Conservation (phyloP, 2,888 invertebrate species). For the Leucophora obtusa region DNA sequence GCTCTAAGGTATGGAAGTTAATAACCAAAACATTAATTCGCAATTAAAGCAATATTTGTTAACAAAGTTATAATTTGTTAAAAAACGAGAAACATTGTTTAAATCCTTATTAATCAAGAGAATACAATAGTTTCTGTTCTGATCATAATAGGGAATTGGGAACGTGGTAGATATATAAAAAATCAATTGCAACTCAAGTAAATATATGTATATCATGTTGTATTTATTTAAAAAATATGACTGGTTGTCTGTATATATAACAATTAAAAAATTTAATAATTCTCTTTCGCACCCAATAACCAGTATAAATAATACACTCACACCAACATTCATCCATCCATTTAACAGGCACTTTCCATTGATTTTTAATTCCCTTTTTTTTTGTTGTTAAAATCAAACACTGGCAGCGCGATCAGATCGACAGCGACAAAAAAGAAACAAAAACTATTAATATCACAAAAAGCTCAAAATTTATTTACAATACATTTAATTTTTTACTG, state of each 20-base stretch:
- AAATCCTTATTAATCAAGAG: too few relatives aligned
- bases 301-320: not conserved
- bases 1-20: too few relatives aligned
- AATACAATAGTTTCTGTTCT: too few relatives aligned
- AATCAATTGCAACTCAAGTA: not conserved
- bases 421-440: not conserved
- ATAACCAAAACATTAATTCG: constrained; percentile 11
- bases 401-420: not conserved
- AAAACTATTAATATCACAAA: constrained; percentile 17
- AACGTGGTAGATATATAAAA: not conserved
- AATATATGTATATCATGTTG: not conserved
- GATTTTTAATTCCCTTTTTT: constrained; percentile 1
- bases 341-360: constrained; percentile 9
- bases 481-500: constrained; percentile 16
- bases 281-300: not conserved
- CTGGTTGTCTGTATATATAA: not conserved
- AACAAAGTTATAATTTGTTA: not conserved
- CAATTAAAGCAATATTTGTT: not conserved
- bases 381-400: constrained; percentile 24
- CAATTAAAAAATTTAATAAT: not conserved
- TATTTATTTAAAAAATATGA: not conserved
- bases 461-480: constrained; percentile 23
- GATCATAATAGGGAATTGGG: too few relatives aligned
- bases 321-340: not conserved
- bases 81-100: too few relatives aligned